A percentile compares a stretch with the other conserved stretches of the same genome.
phyloP scores from a whole-genome alignment of 2,113 vertebrate genomes.

The Eulemur macaco region DNA sequence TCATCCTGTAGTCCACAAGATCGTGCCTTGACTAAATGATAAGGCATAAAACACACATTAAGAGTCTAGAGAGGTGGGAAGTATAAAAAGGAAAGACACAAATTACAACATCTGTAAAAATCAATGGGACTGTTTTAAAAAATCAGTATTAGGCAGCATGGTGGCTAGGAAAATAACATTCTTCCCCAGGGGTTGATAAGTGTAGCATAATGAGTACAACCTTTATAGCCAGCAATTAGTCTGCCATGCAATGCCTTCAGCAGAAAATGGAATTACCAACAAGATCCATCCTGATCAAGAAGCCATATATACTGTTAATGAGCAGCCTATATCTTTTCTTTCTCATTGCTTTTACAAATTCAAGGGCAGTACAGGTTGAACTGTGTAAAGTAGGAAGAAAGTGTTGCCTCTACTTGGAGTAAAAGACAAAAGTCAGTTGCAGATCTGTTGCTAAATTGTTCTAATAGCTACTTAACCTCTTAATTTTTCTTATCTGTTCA shows the following conservation, averaged over 20 bases:
- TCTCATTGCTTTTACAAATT: not conserved
- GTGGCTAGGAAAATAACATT: slow-evolving; percentile 9
- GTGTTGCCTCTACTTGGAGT: not conserved
- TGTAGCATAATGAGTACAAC: not conserved
- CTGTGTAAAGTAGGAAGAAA: not conserved
- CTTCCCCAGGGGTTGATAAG: not conserved
- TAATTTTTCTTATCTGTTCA: not conserved
- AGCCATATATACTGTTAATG: not conserved
- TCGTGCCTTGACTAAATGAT: not conserved
- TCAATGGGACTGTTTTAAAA: slow-evolving; percentile 11
- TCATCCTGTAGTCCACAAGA: not conserved
- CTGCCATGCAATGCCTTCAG: not conserved
- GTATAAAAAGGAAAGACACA: slow-evolving; percentile 30
- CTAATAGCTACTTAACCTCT: not conserved
- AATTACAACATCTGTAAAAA: slow-evolving; percentile 39
- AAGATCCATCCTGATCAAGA: not conserved
- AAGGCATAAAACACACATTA: not conserved
- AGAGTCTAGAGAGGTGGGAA: not conserved
- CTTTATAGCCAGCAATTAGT: slow-evolving; percentile 37
- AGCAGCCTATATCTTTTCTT: not conserved
- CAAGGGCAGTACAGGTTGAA: not conserved
- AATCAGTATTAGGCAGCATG: not conserved
- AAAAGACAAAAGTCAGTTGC: not conserved
- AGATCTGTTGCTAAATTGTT: not conserved
- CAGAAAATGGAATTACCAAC: slow-evolving; percentile 45